Evolutionary conservation across 2,888 invertebrate species (phyloP), one percentile per base, ranked within the genome.

Genomic region (Diarsia brunnea): DNA sequence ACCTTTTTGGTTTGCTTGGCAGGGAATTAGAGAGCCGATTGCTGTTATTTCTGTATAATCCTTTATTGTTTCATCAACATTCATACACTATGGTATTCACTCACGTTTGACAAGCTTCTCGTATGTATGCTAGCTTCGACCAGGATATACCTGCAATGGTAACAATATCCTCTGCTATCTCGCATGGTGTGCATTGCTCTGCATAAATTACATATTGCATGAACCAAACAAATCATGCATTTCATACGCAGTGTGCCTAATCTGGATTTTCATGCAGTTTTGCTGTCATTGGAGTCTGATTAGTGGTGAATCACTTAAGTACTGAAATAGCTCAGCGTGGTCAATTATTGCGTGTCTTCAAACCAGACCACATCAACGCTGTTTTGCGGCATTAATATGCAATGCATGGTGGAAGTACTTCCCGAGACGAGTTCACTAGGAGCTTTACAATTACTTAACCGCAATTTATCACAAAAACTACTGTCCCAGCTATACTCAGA

Each of bases 51-150:
- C 12, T 16, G 10, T 4, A 60, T 21, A 31, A 31, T 43, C 12
- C 2, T 51, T 63, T n/a, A n/a, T 16, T 27, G 10, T 31, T 71
- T 71, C 14, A 27, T 74, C 31, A 31, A 31, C 4, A 5, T 24
- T 51, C 19, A 51, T 58, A 55, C 24, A 24, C 55, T 0, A 14
- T 55, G 55, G 24, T 55, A 55, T 24, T 24, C 24, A 55, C 24
- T 24, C 24, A 16, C 1, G 38, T 8, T 38, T 38, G 38, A 38
- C 16, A 27, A 58, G 16, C 16, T 27, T 8, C 16, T 16, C 16
- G 27, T 16, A 2, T 8, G 1, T 24, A 0, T 58, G 3, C 0
- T 16, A 58, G 16, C 8, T 0, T 27, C 10, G 19, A 0, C 10
- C 8, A 58, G 3, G 2, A 27, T 27, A 27, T 27, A 27, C 27